phyloP scores from a whole-genome alignment of 1,140 invertebrate genomes.

The Drosophila simulans region DNA sequence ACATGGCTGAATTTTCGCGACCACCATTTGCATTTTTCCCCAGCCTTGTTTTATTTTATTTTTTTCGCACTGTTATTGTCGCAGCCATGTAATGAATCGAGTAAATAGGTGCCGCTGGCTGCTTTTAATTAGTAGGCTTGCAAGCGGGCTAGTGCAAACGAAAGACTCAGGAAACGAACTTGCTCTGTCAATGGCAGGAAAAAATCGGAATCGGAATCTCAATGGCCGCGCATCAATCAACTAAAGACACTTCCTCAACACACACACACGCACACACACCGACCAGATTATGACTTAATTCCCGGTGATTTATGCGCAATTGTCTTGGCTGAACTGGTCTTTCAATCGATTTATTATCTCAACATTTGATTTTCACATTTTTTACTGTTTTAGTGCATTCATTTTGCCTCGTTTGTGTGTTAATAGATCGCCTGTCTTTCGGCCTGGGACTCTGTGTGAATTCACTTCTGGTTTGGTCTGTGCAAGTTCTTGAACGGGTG shows the following conservation, averaged over 20 bases:
- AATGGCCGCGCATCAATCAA: constrained; percentile 64
- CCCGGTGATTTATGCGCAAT: constrained; percentile 29
- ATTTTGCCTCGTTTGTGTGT: background rate
- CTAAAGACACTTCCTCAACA: constrained; percentile 56
- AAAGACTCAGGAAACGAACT: constrained; percentile 81
- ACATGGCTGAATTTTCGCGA: constrained; percentile 70
- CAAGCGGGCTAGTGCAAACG: constrained; percentile 10
- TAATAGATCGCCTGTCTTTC: constrained; percentile 23
- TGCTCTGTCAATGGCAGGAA: constrained; percentile 23
- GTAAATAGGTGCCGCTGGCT: constrained; percentile 44
- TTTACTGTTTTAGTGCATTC: background rate
- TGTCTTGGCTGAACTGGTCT: constrained; percentile 22
- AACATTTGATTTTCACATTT: constrained; percentile 29
- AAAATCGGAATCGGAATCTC: constrained; percentile 42
- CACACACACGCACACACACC: background rate
- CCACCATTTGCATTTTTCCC: constrained; percentile 69
- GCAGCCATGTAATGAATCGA: constrained; percentile 30
- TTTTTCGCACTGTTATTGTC: constrained; percentile 57
- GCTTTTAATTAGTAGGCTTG: constrained; percentile 40
- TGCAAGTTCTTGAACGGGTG: constrained; percentile 32
- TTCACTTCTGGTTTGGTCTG: constrained; percentile 29
- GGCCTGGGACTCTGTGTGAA: constrained; percentile 28
- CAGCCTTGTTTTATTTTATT: constrained; percentile 20
- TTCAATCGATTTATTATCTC: constrained; percentile 44
- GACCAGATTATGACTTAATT: constrained; percentile 45